Evolutionary conservation across 2,113 vertebrate genomes (phyloP).

Genomic region (Xyliphius kryptos): DNA sequence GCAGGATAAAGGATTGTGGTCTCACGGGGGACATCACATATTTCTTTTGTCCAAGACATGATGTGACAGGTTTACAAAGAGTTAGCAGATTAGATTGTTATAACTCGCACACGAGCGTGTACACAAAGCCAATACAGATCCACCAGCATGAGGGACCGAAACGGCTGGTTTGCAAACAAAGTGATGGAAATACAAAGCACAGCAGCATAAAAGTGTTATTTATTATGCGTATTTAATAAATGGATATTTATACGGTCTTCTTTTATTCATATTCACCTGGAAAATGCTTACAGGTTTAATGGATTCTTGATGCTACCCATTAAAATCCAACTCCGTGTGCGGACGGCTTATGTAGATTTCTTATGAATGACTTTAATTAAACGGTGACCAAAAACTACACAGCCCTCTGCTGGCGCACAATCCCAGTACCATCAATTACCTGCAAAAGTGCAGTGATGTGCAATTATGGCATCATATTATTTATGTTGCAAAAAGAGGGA

Average conservation of each 20-base stretch:
- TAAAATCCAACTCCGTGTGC: constrained; percentile 3
- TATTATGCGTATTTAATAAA: no score
- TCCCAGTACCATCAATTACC: neutral
- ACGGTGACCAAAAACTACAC: neutral
- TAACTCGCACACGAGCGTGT: no score
- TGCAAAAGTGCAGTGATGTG: neutral
- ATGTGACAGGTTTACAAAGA: constrained; percentile 13
- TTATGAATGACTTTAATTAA: neutral
- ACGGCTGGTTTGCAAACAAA: no score
- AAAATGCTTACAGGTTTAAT: no score
- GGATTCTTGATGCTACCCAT: neutral
- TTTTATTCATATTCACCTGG: no score
- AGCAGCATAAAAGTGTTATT: no score
- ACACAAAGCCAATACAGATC: constrained; percentile 5
- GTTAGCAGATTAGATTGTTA: neutral
- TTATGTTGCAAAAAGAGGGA: no score
- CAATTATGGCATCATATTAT: neutral
- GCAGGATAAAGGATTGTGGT: constrained; percentile 42
- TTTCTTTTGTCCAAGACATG: constrained; percentile 6
- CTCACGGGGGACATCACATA: neutral
- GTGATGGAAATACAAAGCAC: no score
- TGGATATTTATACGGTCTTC: no score
- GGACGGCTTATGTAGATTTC: neutral
- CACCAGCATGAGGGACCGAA: neutral
- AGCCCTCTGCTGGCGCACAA: constrained; percentile 25